Base-by-base conservation (phyloP, 2,797 vertebrate genomes). In the Aplochiton taeniatus region DNA sequence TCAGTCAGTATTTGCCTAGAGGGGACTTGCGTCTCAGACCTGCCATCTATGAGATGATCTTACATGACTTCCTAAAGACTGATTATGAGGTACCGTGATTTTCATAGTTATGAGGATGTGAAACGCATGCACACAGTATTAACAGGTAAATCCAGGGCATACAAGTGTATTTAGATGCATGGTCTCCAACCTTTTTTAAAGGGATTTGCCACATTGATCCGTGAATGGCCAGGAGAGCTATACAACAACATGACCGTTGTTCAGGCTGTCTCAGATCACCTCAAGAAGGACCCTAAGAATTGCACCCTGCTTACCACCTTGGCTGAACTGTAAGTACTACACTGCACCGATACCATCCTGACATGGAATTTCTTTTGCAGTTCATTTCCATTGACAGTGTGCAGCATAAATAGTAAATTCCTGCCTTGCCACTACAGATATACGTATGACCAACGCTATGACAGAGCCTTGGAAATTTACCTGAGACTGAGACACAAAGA, bases 11-110 rank as follows among this genome's bases (percentile, higher is more conserved):
- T 89, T 87, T 99, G 69, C 98, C 98, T 48, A 92, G 96, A 91
- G 94, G 94, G 42, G 98, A 99, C 88, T 93, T 97, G 41, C 89
- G 97, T 72, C 93, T 99, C 82, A 93, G 96, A 71, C 96, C 97
- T 18, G 93, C 94, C 69, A 98, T 99, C 86, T 99, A 99, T 44
- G 98, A 99, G 92, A 99, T 98, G 97, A 96, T 99, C 85, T 83
- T 99, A 64, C 95, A 99, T 11, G 96, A 98, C 59, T 99, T 98
- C 88, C 92, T 99, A 81, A 94, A 96, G 90, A 97, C 94, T 44
- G 96, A 99, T 86, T 98, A 96, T 14, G 96, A 99, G 94, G 98
- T 98, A 91, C 1, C 45, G 4, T 16, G 6, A 51, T n/a, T 8
- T 51, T 55, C 4, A 31, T 11, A 5, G 53, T 55, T n/a, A n/a